These are phyloP conservation scores for Dipodomys merriami DNA, from an alignment of 2,113 vertebrate genomes.

Conservation along the genomic window DNA sequence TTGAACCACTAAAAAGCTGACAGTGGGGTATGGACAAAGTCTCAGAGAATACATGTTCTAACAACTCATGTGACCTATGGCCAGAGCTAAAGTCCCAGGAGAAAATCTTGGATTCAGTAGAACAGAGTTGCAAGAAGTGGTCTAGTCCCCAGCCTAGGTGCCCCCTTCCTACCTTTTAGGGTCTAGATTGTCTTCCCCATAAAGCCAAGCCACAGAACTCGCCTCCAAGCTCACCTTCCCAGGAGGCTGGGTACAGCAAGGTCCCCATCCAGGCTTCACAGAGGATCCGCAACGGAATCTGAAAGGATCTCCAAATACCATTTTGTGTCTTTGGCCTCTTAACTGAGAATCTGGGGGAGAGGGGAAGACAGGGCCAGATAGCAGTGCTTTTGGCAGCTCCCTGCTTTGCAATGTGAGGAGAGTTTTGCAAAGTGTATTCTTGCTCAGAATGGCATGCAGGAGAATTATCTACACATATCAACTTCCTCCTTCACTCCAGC, in stretches of 20 bases:
- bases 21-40: background rate
- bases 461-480: background rate
- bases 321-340: accelerated
- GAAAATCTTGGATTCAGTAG: background rate
- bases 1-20: too few relatives aligned
- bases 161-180: background rate
- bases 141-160: background rate
- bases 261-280: background rate
- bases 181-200: background rate
- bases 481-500: too few relatives aligned
- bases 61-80: background rate
- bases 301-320: background rate
- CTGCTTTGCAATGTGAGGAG: background rate
- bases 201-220: accelerated
- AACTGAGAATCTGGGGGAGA: background rate
- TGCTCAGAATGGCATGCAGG: background rate
- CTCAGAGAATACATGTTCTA: accelerated
- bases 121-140: background rate
- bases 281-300: background rate
- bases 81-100: background rate
- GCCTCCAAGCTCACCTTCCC: too few relatives aligned
- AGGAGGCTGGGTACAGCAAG: background rate
- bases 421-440: background rate
- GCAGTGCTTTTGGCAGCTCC: background rate
- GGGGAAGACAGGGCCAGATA: background rate